A percentile compares a stretch with the other conserved stretches of the same genome.
These are phyloP conservation scores for Sphenopsis melanotis DNA, from an alignment of 2,797 vertebrate genomes.

Conservation along the genomic window DNA sequence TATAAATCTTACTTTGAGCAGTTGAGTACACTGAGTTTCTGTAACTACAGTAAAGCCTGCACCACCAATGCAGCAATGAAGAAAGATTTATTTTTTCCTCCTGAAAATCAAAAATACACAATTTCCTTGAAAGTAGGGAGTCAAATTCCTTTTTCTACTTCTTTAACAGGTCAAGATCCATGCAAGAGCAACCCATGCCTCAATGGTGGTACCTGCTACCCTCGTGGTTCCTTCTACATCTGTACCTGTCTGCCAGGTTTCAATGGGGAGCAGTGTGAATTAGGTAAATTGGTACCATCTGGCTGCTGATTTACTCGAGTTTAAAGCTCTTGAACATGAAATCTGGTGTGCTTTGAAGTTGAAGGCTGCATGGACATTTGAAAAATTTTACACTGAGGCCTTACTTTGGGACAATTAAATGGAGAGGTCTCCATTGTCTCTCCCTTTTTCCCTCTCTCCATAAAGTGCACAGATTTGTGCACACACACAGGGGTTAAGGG, in stretches of 20 bases:
- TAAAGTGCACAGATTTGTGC: neutral
- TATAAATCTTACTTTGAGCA: neutral
- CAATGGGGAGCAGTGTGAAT: slow-evolving; percentile 88
- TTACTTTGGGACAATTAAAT: neutral
- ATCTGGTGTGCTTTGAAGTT: neutral
- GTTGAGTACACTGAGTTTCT: neutral
- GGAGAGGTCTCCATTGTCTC: too few relatives aligned
- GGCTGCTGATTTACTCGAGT: neutral
- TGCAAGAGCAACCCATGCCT: slow-evolving; percentile 86
- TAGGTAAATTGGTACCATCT: slow-evolving; percentile 76
- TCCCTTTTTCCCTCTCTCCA: neutral
- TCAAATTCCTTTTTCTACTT: slow-evolving; percentile 40
- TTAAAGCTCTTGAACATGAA: neutral
- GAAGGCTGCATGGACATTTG: neutral
- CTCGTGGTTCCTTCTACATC: slow-evolving; percentile 75
- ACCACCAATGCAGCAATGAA: neutral
- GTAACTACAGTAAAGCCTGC: slow-evolving; percentile 25
- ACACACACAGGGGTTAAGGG: fast-evolving
- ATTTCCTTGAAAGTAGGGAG: neutral
- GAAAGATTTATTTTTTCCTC: neutral
- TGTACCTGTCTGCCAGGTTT: slow-evolving; percentile 92
- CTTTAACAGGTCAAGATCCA: slow-evolving; percentile 78
- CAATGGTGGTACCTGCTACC: slow-evolving; percentile 89
- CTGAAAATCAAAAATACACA: neutral
- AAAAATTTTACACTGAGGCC: neutral